These are phyloP conservation scores for Garra rufa DNA, from an alignment of 2,113 vertebrate genomes.

Conservation along the genomic window DNA sequence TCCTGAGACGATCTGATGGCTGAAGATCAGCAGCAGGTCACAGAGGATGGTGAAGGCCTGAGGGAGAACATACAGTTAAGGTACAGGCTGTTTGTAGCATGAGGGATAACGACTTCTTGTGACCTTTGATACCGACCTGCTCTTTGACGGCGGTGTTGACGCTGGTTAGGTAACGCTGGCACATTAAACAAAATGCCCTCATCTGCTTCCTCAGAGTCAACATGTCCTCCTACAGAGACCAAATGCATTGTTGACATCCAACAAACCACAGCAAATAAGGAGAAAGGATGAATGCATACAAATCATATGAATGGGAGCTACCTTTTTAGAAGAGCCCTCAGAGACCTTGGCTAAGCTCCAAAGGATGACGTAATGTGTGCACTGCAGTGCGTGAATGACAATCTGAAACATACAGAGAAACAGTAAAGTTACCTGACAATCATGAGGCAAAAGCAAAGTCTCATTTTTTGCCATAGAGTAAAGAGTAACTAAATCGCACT, in stretches of 20 bases:
- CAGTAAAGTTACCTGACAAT: neutral
- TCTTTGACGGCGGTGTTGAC: conserved; percentile 99
- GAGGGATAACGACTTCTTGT: neutral
- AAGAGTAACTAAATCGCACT: neutral
- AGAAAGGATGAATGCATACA: neutral
- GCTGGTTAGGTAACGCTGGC: conserved; percentile 98
- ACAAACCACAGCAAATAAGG: conserved; percentile 2
- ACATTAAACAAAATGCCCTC: conserved; percentile 99
- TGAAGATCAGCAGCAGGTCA: conserved; percentile 99
- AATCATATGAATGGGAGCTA: conserved; percentile 61
- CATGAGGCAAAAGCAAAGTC: neutral
- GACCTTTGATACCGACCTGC: conserved; percentile 79
- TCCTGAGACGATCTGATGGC: conserved; percentile 98
- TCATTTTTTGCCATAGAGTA: neutral
- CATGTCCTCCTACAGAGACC: conserved; percentile 86
- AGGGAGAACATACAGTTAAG: conserved; percentile 11
- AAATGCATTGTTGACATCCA: conserved; percentile 44
- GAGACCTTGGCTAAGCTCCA: conserved; percentile 97
- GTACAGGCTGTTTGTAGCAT: neutral
- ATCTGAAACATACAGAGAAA: conserved; percentile 78
- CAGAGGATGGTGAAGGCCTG: conserved; percentile 98
- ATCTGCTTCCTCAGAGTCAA: conserved; percentile 96
- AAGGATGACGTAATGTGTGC: conserved; percentile 98
- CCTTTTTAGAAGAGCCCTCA: conserved; percentile 96
- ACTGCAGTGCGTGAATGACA: conserved; percentile 97